Evolutionary conservation across 2,888 invertebrate species (phyloP).

Genomic region (Microplitis deprimator): DNA sequence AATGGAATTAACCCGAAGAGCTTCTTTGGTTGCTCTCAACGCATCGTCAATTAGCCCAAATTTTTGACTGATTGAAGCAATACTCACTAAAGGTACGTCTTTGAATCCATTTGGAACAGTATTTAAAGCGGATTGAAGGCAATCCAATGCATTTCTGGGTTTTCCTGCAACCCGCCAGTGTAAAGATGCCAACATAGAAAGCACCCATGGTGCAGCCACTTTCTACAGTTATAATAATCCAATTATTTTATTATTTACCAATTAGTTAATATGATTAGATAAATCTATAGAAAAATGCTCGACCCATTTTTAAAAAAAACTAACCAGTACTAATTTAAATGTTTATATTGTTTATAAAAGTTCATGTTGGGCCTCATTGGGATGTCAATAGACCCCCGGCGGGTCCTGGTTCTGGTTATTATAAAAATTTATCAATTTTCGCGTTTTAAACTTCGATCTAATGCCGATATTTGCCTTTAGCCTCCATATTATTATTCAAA

Average conservation of each 20-base stretch:
- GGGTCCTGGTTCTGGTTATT: too few relatives aligned
- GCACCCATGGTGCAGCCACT: constrained; percentile 82
- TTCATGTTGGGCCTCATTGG: too few relatives aligned
- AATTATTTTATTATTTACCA: neutral
- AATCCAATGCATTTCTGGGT: constrained; percentile 79
- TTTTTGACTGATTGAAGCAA: constrained; percentile 80
- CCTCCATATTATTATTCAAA: too few relatives aligned
- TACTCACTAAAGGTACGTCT: constrained; percentile 80
- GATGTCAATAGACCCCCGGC: too few relatives aligned
- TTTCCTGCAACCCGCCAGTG: constrained; percentile 85
- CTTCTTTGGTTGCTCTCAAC: constrained; percentile 76
- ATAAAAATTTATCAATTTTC: too few relatives aligned
- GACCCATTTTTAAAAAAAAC: too few relatives aligned
- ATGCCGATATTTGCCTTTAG: too few relatives aligned
- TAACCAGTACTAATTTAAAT: too few relatives aligned
- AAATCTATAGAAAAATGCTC: neutral
- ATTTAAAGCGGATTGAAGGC: constrained; percentile 77
- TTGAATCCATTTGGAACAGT: constrained; percentile 75
- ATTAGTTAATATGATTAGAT: neutral
- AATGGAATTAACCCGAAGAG: constrained; percentile 76
- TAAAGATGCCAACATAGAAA: constrained; percentile 81
- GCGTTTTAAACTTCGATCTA: too few relatives aligned
- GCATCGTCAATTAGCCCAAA: constrained; percentile 79
- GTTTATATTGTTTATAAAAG: too few relatives aligned
- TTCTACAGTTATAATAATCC: constrained; percentile 72